A percentile compares a stretch with the other conserved stretches of the same genome.
phyloP scores from a whole-genome alignment of 2,888 invertebrate genomes.

The Drosophila tanythrix region DNA sequence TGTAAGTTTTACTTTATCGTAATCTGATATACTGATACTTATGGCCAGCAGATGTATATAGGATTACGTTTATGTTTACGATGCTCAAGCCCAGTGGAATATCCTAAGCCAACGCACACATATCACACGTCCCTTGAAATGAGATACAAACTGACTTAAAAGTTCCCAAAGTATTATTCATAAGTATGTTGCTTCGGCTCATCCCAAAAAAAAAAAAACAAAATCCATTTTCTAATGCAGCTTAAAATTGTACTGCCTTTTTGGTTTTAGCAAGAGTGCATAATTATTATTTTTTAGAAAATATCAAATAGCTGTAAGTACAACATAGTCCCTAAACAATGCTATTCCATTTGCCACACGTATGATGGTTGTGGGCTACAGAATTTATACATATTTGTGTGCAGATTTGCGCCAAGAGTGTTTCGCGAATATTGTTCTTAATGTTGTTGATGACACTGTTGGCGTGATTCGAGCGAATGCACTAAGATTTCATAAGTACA shows the following conservation, averaged over 20 bases:
- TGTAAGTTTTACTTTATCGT: constrained; percentile 8
- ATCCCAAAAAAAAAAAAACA: constrained; percentile 28
- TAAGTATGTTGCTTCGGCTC: constrained; percentile 43
- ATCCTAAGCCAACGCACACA: constrained; percentile 75
- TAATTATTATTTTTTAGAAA: constrained; percentile 50
- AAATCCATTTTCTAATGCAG: constrained; percentile 41
- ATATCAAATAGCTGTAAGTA: constrained; percentile 31
- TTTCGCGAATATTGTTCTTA: not conserved
- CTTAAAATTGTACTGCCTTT: constrained; percentile 41
- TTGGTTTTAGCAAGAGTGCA: constrained; percentile 32
- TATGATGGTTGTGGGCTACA: constrained; percentile 33
- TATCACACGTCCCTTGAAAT: constrained; percentile 70
- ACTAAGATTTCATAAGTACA: constrained; percentile 31
- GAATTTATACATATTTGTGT: constrained; percentile 4
- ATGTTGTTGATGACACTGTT: constrained; percentile 30
- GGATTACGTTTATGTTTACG: constrained; percentile 17
- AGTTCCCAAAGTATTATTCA: constrained; percentile 76
- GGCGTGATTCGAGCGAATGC: constrained; percentile 46
- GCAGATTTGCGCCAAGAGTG: constrained; percentile 59
- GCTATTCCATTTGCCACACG: constrained; percentile 39
- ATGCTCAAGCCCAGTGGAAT: constrained; percentile 74
- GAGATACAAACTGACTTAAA: constrained; percentile 53
- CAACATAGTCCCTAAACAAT: constrained; percentile 14
- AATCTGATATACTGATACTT: constrained; percentile 12
- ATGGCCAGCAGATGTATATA: constrained; percentile 3